phyloP scores from a whole-genome alignment of 2,797 vertebrate genomes.

The Crocodylus rhombifer region DNA sequence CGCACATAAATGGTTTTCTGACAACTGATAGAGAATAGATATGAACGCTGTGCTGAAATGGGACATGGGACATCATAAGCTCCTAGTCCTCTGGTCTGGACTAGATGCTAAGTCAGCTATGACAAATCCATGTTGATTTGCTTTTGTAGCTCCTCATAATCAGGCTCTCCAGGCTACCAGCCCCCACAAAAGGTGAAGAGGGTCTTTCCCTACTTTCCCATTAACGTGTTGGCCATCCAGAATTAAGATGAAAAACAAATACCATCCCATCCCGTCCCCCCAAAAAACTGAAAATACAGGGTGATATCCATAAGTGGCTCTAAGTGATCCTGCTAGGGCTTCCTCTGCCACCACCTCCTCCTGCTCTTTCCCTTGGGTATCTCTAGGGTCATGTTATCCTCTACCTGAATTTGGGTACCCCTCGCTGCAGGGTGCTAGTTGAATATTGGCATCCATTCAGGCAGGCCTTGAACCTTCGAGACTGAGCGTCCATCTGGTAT shows the following conservation, averaged over 20 bases:
- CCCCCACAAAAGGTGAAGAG: background rate
- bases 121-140: background rate
- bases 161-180: background rate
- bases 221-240: background rate
- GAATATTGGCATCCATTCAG: background rate
- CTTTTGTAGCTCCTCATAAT: background rate
- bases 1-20: no score
- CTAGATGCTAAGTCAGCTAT: background rate
- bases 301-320: no score
- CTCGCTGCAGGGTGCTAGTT: background rate
- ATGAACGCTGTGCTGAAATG: background rate
- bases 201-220: background rate
- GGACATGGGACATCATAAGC: background rate
- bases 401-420: background rate
- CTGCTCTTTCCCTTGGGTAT: background rate
- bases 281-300: no score
- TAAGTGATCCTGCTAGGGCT: background rate
- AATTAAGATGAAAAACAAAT: background rate
- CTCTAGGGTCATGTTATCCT: background rate
- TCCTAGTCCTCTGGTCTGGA: background rate
- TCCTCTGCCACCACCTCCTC: background rate
- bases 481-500: background rate
- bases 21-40: no score
- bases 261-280: no score
- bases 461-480: background rate